Conservation (phyloP, 1,140 invertebrate species). For the Microplitis mediator region DNA sequence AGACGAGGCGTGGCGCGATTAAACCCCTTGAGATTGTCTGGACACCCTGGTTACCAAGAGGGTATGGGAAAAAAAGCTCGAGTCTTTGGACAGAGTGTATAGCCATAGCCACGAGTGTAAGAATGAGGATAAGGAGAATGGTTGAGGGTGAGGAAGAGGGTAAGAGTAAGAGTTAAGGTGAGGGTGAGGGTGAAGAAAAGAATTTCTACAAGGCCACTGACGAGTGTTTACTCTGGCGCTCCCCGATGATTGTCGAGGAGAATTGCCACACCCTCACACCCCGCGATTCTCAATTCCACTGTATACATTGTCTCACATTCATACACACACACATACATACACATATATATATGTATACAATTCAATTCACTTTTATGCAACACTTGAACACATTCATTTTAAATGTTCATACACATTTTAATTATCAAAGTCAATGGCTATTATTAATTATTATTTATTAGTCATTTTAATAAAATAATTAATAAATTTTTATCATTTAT, state of each 20-base stretch:
- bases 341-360: not conserved
- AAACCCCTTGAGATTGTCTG: slow-evolving; percentile 27
- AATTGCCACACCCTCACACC: slow-evolving; percentile 45
- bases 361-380: no score
- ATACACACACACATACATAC: not conserved
- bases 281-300: not conserved
- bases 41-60: not conserved
- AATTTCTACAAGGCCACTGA: slow-evolving; percentile 34
- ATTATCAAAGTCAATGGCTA: no score
- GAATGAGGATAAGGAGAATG: not conserved
- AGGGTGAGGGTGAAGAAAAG: slow-evolving; percentile 2
- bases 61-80: not conserved
- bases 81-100: no score
- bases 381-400: no score
- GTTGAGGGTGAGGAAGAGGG: not conserved
- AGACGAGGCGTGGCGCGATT: slow-evolving; percentile 30
- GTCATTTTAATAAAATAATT: no score
- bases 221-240: slow-evolving; percentile 49
- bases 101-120: no score
- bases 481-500: no score
- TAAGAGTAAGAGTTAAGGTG: not conserved
- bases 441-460: no score
- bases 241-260: slow-evolving; percentile 48
- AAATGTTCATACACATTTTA: no score
- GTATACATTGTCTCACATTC: not conserved